phyloP scores from a whole-genome alignment of 2,888 invertebrate species.

The Scaptomyza tumidula region DNA sequence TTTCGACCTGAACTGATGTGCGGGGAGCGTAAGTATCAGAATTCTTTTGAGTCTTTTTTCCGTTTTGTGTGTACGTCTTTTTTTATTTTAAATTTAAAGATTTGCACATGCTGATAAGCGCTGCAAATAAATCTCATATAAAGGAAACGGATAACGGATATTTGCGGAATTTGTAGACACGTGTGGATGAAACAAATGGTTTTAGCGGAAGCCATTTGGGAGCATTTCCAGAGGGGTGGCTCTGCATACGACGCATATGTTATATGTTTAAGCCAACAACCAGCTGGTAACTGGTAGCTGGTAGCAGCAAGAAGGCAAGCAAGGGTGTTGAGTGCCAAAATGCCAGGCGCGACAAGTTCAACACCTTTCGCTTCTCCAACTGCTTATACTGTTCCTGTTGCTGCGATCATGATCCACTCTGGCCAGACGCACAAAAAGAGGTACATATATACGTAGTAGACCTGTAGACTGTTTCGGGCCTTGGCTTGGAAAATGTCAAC shows the following conservation, averaged over 20 bases:
- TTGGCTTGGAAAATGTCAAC: conserved; percentile 68
- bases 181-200: conserved; percentile 62
- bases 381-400: conserved; percentile 14
- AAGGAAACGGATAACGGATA: conserved; percentile 76
- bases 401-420: conserved; percentile 72
- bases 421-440: conserved; percentile 51
- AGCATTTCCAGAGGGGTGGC: conserved; percentile 46
- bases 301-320: background rate
- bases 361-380: conserved; percentile 53
- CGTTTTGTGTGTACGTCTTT: conserved; percentile 12
- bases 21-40: conserved; percentile 20
- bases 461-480: conserved; percentile 14
- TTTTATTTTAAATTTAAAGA: conserved; percentile 68
- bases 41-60: conserved; percentile 37
- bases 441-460: conserved; percentile 8
- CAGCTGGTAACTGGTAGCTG: conserved; percentile 21
- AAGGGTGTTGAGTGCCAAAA: conserved; percentile 60
- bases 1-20: conserved; percentile 11
- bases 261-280: conserved; percentile 29
- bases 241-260: conserved; percentile 42
- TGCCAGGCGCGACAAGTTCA: conserved; percentile 75
- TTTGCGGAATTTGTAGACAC: conserved; percentile 78
- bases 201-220: conserved; percentile 63
- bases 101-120: conserved; percentile 67
- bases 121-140: conserved; percentile 71